Base-by-base conservation (phyloP, 2,113 vertebrate genomes). In the Catharus fuscescens region DNA sequence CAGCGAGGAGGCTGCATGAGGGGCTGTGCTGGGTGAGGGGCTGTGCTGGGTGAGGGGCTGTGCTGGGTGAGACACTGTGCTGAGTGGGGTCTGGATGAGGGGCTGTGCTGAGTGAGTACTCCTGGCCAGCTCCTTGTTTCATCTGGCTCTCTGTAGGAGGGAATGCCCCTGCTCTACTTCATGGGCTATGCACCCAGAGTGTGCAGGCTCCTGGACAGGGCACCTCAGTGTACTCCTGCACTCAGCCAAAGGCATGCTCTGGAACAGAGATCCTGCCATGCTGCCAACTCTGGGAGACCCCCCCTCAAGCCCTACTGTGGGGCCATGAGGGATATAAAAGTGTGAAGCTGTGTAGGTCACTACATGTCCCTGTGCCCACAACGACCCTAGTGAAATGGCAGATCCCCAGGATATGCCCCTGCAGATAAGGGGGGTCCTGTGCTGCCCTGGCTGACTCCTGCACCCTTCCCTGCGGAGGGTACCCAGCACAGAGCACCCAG, bases 351-450 rank as follows among this genome's bases (percentile, higher is more conserved):
- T 48, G 26, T 20, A 7, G 5, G 36, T 70, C 56, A 79, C 34
- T 6, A 2, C n/a, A 48, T 0, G 0, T 40, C 38, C 32, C 34
- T 12, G 1, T 52, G 25, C 32, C 70, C 3, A 0, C 45, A 73
- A 42, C 0, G 5, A 32, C 17, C n/a, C 54, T 0, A 0, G 61
- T 56, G 61, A 82, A 14, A 3, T 4, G 20, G 23, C 36, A 56
- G 36, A 65, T 28, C 9, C 26, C 45, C 26, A 66, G 52, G 19
- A 57, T 28, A 38, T 1, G 14, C 31, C 28, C 48, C 71, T 36
- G 38, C 0, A 0, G 24, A 21, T 48, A 44, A 53, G 18, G 28
- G 28, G 14, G 21, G 12, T 20, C 50, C 60, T 90, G 60, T 18
- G 21, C 31, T 69, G 40, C 18, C 50, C 56, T 3, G 0, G 20